A percentile compares a stretch with the other conserved stretches of the same genome.
Evolutionary conservation across 2,113 vertebrate species (phyloP).

Genomic region (Anguilla rostrata): DNA sequence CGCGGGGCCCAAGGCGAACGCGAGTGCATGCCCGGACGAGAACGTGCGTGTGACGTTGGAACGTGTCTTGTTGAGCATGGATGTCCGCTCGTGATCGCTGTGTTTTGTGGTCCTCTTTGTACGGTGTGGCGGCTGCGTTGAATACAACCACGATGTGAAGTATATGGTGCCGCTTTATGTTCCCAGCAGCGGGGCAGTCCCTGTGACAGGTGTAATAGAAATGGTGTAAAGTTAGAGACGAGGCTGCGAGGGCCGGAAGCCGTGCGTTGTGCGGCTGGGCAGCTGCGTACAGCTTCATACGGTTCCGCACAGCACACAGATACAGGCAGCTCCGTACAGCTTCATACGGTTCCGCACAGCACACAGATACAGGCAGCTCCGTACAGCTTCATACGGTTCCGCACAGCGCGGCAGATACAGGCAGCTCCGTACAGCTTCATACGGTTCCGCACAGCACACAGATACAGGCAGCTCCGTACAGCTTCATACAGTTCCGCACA

Average conservation of each 20-base stretch:
- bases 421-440: no score
- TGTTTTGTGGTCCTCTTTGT: constrained; percentile 43
- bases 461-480: no score
- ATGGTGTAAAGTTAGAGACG: neutral
- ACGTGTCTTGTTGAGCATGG: constrained; percentile 25
- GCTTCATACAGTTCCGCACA: no score
- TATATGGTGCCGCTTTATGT: neutral
- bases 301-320: no score
- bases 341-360: no score
- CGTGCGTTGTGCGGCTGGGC: neutral
- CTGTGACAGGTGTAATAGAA: neutral
- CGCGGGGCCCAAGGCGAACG: neutral
- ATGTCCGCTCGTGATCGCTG: constrained; percentile 57
- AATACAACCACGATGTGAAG: neutral
- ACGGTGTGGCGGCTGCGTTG: neutral
- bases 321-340: no score
- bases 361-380: no score
- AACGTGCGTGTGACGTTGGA: neutral
- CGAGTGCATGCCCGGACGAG: neutral
- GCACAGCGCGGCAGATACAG: no score
- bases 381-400: no score
- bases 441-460: no score
- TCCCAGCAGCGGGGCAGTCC: neutral
- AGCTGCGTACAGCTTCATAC: neutral
- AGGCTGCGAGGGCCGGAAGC: neutral